phyloP scores from a whole-genome alignment of 2,797 vertebrate species.

The Chromobotia macracanthus region DNA sequence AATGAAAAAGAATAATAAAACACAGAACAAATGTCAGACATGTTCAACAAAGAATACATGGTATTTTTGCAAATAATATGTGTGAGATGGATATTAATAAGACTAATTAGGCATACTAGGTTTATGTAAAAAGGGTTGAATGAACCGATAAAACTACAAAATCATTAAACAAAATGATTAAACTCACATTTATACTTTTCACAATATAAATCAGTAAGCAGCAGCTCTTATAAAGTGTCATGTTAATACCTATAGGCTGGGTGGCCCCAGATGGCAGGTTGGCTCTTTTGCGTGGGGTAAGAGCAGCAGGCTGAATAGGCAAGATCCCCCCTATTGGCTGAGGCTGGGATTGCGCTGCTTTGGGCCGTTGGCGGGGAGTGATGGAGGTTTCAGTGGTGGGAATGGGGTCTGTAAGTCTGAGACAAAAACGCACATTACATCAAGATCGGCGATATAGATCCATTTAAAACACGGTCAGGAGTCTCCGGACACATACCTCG shows the following conservation, averaged over 20 bases:
- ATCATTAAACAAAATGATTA: too few species aligned
- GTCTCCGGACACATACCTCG: conserved; percentile 78
- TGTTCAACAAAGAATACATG: too few species aligned
- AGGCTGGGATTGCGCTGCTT: conserved; percentile 91
- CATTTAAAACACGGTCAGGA: background rate
- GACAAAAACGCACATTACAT: background rate
- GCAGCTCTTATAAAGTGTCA: background rate
- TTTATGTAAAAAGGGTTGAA: too few species aligned
- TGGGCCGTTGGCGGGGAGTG: conserved; percentile 95
- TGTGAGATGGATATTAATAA: too few species aligned
- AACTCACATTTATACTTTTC: too few species aligned
- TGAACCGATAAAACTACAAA: too few species aligned
- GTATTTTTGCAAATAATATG: too few species aligned
- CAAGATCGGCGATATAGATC: background rate
- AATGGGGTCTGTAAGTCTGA: conserved; percentile 93
- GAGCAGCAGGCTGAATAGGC: conserved; percentile 93
- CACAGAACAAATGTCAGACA: too few species aligned
- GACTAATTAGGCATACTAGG: too few species aligned
- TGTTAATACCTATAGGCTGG: conserved; percentile 81
- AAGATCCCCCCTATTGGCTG: conserved; percentile 86
- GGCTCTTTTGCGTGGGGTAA: conserved; percentile 93
- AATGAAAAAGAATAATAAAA: too few species aligned
- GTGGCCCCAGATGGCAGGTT: conserved; percentile 76
- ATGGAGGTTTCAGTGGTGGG: conserved; percentile 98
- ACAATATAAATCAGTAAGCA: too few species aligned